Evolutionary conservation across 2,113 vertebrate genomes (phyloP).

Genomic region (Dromaius novaehollandiae): DNA sequence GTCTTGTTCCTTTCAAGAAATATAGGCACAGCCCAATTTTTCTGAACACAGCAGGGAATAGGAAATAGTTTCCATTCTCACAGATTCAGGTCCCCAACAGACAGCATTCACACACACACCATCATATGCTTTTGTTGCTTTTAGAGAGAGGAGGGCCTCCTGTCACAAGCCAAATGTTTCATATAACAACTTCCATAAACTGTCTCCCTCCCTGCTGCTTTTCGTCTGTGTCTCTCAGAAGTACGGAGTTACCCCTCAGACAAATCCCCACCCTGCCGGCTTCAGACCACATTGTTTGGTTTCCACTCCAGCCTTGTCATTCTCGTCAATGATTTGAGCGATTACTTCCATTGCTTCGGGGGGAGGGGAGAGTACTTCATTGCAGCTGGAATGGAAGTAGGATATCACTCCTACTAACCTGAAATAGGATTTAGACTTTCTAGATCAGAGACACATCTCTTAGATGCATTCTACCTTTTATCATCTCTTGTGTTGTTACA

Average conservation of each 20-base stretch:
- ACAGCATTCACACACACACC: neutral
- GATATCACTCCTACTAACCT: neutral
- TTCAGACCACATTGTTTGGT: neutral
- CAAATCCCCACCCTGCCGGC: neutral
- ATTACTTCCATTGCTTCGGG: neutral
- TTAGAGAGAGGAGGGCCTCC: neutral
- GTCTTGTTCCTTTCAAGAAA: neutral
- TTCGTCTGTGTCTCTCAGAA: neutral
- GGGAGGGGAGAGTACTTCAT: neutral
- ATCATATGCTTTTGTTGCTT: neutral
- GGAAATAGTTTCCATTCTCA: neutral
- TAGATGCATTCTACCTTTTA: neutral
- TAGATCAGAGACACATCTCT: neutral
- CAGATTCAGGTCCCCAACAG: neutral
- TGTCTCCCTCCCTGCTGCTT: neutral
- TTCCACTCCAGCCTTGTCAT: neutral
- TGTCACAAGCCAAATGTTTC: neutral
- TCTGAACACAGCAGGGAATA: neutral
- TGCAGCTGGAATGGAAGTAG: neutral
- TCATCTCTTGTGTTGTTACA: neutral
- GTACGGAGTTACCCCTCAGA: neutral
- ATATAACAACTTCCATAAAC: neutral
- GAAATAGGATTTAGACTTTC: neutral
- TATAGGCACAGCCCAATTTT: neutral
- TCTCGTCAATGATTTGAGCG: neutral